These are phyloP conservation scores for Macroramphosus scolopax DNA, from an alignment of 2,797 vertebrate genomes.

Conservation along the genomic window DNA sequence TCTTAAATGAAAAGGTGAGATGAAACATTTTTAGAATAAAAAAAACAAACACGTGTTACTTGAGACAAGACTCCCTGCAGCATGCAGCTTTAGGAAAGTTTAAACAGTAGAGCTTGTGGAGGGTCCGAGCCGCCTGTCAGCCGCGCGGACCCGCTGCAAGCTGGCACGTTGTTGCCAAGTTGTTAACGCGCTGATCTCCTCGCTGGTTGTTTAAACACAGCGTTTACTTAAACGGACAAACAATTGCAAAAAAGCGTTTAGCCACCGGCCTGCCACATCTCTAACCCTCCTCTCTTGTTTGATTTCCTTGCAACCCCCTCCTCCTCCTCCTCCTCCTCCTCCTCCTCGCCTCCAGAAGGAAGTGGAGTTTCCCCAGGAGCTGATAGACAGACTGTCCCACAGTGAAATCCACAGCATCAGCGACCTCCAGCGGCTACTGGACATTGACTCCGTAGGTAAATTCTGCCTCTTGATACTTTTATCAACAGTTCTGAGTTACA, in stretches of 20 bases:
- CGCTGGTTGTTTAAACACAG: no score
- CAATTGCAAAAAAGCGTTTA: slow-evolving; percentile 18
- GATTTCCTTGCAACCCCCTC: slow-evolving; percentile 3
- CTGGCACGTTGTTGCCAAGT: slow-evolving; percentile 30
- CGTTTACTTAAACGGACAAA: no score
- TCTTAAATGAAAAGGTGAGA: no score
- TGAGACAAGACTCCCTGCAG: no score
- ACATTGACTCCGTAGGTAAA: slow-evolving; percentile 99
- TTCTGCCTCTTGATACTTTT: slow-evolving; percentile 78
- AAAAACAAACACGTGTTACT: no score
- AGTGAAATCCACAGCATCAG: slow-evolving; percentile 98
- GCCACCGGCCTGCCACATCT: slow-evolving; percentile 32
- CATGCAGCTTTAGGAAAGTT: no score
- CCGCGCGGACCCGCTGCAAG: slow-evolving; percentile 7
- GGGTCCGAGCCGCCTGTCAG: no score
- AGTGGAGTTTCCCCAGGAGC: slow-evolving; percentile 92
- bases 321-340: slow-evolving; percentile 11
- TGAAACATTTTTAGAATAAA: no score
- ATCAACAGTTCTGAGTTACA: slow-evolving; percentile 34
- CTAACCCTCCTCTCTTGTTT: slow-evolving; percentile 58
- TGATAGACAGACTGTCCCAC: slow-evolving; percentile 92
- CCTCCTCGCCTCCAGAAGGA: slow-evolving; percentile 83
- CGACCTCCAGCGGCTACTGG: slow-evolving; percentile 98
- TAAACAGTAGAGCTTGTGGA: no score
- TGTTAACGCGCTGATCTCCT: slow-evolving; percentile 10